Evolutionary conservation across 2,113 vertebrate genomes (phyloP).

Genomic region (Talpa occidentalis): DNA sequence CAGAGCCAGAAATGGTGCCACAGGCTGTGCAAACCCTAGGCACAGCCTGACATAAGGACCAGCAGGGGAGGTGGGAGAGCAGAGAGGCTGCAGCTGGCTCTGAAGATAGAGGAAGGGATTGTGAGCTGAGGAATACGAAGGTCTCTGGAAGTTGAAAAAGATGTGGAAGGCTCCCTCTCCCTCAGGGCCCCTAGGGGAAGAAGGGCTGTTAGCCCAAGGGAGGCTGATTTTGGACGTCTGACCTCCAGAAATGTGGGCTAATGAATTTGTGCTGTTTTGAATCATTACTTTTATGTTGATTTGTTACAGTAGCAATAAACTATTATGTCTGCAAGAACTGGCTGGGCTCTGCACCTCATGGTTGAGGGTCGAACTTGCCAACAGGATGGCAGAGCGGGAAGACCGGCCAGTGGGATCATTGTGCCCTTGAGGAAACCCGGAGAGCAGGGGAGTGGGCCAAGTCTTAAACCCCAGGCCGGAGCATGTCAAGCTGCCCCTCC

Average conservation of each 20-base stretch:
- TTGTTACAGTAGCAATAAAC: neutral
- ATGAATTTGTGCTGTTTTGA: neutral
- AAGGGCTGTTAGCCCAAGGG: neutral
- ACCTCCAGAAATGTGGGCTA: neutral
- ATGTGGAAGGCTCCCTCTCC: neutral
- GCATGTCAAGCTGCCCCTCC: too few relatives aligned
- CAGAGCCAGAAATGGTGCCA: neutral
- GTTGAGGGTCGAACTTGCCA: neutral
- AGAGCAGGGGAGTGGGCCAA: rapidly evolving
- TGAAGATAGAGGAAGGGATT: neutral
- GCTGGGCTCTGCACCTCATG: neutral
- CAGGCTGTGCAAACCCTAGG: too few relatives aligned
- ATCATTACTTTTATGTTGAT: neutral
- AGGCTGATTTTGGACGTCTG: neutral
- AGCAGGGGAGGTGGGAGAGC: neutral
- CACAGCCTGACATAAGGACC: neutral
- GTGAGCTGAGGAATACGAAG: neutral
- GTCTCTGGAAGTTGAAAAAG: neutral
- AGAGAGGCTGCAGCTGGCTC: neutral
- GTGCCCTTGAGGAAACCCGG: neutral
- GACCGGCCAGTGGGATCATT: rapidly evolving
- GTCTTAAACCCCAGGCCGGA: neutral
- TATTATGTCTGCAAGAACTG: neutral
- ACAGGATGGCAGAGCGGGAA: neutral
- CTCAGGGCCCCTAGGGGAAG: neutral